Conservation (phyloP, 2,888 invertebrate species). For the Hydrotaea diabolus region DNA sequence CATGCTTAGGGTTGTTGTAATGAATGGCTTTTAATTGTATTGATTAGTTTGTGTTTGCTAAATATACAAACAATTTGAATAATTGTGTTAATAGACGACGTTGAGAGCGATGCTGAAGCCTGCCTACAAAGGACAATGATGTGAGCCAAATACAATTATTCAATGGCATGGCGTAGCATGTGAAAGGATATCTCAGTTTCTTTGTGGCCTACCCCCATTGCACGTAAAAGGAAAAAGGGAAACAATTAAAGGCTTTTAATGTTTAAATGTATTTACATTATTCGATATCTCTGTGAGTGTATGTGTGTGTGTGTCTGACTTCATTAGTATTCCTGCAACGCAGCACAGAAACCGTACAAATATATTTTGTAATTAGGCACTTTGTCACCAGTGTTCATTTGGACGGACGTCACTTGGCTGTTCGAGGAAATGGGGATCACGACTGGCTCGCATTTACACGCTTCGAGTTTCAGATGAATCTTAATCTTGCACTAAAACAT, state of each 20-base stretch:
- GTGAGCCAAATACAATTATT: background rate
- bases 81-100: conserved; percentile 32
- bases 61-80: conserved; percentile 37
- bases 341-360: background rate
- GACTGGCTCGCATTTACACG: too few species aligned
- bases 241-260: conserved; percentile 38
- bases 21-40: conserved; percentile 43
- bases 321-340: conserved; percentile 12
- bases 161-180: background rate
- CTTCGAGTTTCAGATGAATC: too few species aligned
- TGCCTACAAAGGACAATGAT: background rate
- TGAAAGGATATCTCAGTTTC: background rate
- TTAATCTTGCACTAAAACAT: too few species aligned
- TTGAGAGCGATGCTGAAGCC: background rate
- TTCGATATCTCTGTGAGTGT: background rate
- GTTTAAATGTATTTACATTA: conserved; percentile 23
- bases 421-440: background rate
- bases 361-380: conserved; percentile 26
- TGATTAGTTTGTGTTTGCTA: conserved; percentile 44
- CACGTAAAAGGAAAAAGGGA: background rate
- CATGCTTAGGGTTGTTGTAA: background rate
- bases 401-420: background rate
- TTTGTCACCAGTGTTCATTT: conserved; percentile 18
- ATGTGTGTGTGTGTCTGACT: background rate
- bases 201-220: background rate